Base-by-base conservation (phyloP, 2,797 vertebrate species). In the Hydrolagus colliei region DNA sequence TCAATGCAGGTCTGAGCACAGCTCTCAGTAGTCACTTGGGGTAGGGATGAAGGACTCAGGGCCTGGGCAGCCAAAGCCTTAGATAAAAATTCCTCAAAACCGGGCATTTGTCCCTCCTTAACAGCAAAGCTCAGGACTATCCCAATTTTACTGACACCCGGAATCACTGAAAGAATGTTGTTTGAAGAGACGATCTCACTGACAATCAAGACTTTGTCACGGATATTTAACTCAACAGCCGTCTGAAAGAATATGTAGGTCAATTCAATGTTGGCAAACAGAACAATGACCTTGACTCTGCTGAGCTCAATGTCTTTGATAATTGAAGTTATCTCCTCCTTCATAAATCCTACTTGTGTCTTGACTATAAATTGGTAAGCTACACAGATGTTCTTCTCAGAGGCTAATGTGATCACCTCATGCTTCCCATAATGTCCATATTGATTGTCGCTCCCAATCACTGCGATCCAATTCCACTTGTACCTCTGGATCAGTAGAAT, bases 111-210 rank as follows among this genome's bases (percentile, higher is more conserved):
- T 9, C 90, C 87, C 0, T 87, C 87, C 89, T 93, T 91, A 18
- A 93, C 22, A 0, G 94, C 90, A 71, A 97, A 18, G 0, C 96
- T 95, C 0, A 97, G 84, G 80, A 97, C 92, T 4, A 94, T 95
- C 73, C 96, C 96, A 0, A 94, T 89, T 4, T 74, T 91, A 13
- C 87, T 88, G 86, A 96, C 91, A 10, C 91, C 89, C 0, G 88
- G 71, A 16, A 96, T 88, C 8, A 18, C 67, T 32, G 95, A 92
- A 87, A 96, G 88, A 0, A 87, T 77, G 0, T 89, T 91, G 1
- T 95, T 90, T 0, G 89, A 87, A 0, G 95, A 93, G 96, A 96
- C 96, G 88, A 96, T 95, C 90, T 97, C 95, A 0, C 94, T 91
- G 1, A 94, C 94, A 0, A 97, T 92, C 96, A 96, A 97, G 88